Percentiles rank a stretch among this genome's conserved stretches.
Evolutionary conservation across 1,140 invertebrate species (phyloP).

Genomic region (Drosophila malerkotliana): DNA sequence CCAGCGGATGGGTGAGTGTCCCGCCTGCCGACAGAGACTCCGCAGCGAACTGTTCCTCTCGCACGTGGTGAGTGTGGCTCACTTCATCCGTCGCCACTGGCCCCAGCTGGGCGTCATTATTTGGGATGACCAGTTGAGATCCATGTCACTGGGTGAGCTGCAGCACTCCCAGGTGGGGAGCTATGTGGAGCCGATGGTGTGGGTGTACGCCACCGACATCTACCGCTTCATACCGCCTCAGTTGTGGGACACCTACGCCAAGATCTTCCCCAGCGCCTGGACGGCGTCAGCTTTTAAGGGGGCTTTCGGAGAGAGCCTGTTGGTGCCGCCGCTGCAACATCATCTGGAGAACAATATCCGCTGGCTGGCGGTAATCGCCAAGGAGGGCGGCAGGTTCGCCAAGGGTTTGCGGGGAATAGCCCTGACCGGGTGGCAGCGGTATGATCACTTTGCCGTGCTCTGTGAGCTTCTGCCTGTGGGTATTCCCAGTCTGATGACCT

Average conservation of each 20-base stretch:
- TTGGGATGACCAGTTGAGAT: conserved; percentile 97
- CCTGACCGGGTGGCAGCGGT: conserved; percentile 92
- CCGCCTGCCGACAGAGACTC: conserved; percentile 87
- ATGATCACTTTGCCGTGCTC: conserved; percentile 95
- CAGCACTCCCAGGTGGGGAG: conserved; percentile 89
- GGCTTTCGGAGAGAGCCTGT: conserved; percentile 91
- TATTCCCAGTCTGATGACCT: conserved; percentile 90
- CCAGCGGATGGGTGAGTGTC: conserved; percentile 92
- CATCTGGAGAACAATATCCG: conserved; percentile 90
- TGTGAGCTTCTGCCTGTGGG: conserved; percentile 95
- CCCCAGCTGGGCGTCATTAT: conserved; percentile 90
- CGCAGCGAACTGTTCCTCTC: conserved; percentile 88
- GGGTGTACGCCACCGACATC: conserved; percentile 89
- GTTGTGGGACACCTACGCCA: conserved; percentile 92
- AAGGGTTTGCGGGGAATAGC: conserved; percentile 88
- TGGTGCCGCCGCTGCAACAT: conserved; percentile 88
- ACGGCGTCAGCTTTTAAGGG: conserved; percentile 86
- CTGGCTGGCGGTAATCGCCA: conserved; percentile 88
- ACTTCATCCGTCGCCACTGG: conserved; percentile 87
- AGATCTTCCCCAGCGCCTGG: conserved; percentile 95
- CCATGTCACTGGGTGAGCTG: conserved; percentile 88
- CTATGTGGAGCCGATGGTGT: conserved; percentile 94
- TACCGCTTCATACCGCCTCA: conserved; percentile 84
- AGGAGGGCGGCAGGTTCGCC: conserved; percentile 81
- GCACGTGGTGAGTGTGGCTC: conserved; percentile 88